Base-by-base conservation (phyloP, 2,888 invertebrate genomes). In the Stenotaenia linearis region DNA sequence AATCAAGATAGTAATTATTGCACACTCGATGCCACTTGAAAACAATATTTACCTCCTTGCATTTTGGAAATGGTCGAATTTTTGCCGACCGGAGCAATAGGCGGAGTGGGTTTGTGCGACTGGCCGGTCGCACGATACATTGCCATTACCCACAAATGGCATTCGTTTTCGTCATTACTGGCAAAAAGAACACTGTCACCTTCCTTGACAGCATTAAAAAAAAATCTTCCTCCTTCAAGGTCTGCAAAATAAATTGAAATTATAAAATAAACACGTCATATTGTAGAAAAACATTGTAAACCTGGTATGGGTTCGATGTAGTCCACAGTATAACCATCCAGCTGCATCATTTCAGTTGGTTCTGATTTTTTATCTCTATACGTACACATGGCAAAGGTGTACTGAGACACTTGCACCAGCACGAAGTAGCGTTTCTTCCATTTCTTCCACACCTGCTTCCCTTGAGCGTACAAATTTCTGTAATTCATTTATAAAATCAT, bases 111-210 rank as follows among this genome's bases (percentile, higher is more conserved):
- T 87, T 99, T 99, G 88, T 99, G 98, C 78, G 97, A 96, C 87
- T 99, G 99, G 5, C 99, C 99, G 1, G 99, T 99, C n/a, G 99
- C 99, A 83, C 99, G 90, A 87, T 98, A 99, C 89, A 99, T 91
- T 1, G 98, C 98, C 93, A 98, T 98, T 37, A 99, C 98, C 99
- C 99, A 99, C 82, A 98, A 88, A 85, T 98, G 97, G 84, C 97
- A 94, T 86, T 99, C 99, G 85, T 96, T 97, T 88, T 99, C 97
- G 86, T 98, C 97, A 83, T 97, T 95, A 84, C 96, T 95, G 6
- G 97, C 97, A 89, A 94, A 97, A 80, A 97, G 90, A 80, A 99
- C 94, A 83, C 95, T 97, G 86, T 99, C 99, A 79, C 98, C 98
- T 87, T 99, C 99, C 83, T 97, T 93, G 21, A 98, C 98, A 50